Evolutionary conservation across 2,113 vertebrate genomes (phyloP).

Genomic region (Mola mola): DNA sequence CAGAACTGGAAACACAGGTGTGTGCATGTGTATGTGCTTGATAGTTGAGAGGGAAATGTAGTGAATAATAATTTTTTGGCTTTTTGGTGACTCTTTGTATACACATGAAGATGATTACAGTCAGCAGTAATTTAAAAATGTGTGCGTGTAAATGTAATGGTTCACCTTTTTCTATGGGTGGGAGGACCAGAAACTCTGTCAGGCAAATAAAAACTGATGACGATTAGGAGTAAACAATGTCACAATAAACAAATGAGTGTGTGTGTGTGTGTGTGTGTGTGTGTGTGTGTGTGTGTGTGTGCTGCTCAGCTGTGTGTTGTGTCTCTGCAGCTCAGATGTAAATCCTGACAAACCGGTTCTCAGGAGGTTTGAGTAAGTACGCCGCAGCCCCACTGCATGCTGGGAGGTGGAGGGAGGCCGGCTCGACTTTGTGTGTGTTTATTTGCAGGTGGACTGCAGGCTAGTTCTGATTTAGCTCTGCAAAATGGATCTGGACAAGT

Average conservation of each 20-base stretch:
- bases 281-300: slow-evolving; percentile 14
- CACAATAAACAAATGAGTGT: too few species aligned
- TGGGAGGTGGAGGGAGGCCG: slow-evolving; percentile 50
- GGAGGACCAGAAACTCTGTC: too few species aligned
- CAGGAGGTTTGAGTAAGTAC: slow-evolving; percentile 93
- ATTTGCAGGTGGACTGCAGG: slow-evolving; percentile 85
- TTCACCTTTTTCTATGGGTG: too few species aligned
- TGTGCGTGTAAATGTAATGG: too few species aligned
- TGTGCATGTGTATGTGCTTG: slow-evolving; percentile 5
- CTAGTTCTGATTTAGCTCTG: slow-evolving; percentile 83
- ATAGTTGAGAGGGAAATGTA: too few species aligned
- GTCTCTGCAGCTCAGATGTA: slow-evolving; percentile 84
- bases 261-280: slow-evolving; percentile 8
- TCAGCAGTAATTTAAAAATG: too few species aligned
- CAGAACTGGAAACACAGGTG: slow-evolving; percentile 82
- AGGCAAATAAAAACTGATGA: too few species aligned
- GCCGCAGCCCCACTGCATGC: slow-evolving; percentile 58
- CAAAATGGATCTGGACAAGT: slow-evolving; percentile 88
- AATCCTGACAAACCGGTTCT: slow-evolving; percentile 88
- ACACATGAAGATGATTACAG: too few species aligned
- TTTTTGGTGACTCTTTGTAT: too few species aligned
- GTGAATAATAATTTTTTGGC: too few species aligned
- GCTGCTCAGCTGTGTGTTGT: slow-evolving; percentile 35
- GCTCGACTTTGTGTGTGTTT: slow-evolving; percentile 17
- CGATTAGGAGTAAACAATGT: too few species aligned